These are phyloP conservation scores for Dasysyrphus tricinctus DNA, from an alignment of 2,888 invertebrate species.

Conservation along the genomic window DNA sequence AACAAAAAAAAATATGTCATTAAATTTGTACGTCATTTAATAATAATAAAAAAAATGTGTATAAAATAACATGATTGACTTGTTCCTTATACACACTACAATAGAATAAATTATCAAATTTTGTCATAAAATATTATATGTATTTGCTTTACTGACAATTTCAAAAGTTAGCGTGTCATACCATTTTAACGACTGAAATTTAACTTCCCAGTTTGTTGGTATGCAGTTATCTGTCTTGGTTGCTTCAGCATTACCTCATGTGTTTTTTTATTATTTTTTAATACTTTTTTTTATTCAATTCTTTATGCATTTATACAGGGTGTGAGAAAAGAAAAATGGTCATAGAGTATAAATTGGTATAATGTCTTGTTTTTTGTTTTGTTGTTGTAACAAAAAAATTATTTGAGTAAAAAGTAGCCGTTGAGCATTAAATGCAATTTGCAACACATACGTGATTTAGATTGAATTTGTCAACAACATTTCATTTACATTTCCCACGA, in stretches of 20 bases:
- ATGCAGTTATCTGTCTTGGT: background rate
- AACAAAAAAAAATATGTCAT: constrained; percentile 1
- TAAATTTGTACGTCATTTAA: background rate
- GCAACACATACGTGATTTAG: too few species aligned
- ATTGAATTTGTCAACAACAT: too few species aligned
- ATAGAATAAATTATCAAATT: background rate
- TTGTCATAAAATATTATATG: background rate
- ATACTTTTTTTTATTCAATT: background rate
- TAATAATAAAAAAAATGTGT: background rate
- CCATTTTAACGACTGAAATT: background rate
- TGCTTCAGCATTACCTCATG: background rate
- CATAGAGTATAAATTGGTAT: too few species aligned
- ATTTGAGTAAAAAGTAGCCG: too few species aligned
- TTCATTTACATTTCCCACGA: too few species aligned
- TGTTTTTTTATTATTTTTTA: background rate
- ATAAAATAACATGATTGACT: constrained; percentile 1
- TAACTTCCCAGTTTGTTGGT: background rate
- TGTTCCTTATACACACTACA: background rate
- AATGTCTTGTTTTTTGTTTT: too few species aligned
- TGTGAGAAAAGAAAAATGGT: background rate
- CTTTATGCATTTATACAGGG: background rate
- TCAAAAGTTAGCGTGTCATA: background rate
- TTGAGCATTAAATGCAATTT: too few species aligned
- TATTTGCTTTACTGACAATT: background rate
- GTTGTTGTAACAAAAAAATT: too few species aligned